These are phyloP conservation scores for Plagiodera versicolora DNA, from an alignment of 2,888 invertebrate species.

Conservation along the genomic window DNA sequence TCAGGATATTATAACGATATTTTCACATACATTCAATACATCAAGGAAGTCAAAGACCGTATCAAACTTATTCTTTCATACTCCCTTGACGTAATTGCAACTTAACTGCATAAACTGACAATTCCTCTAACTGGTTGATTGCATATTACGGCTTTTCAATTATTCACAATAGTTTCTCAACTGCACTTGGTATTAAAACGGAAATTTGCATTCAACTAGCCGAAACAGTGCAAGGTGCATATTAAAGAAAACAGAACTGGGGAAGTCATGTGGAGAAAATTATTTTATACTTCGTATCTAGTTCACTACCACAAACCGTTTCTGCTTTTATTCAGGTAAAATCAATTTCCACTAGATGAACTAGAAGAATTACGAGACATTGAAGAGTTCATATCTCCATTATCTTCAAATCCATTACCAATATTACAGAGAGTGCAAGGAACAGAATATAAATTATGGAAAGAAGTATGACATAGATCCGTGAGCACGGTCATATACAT, in stretches of 20 bases:
- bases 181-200: constrained; percentile 5
- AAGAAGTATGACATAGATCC: too few relatives aligned
- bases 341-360: constrained; percentile 13
- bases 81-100: neutral
- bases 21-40: neutral
- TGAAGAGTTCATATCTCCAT: too few relatives aligned
- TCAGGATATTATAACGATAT: neutral
- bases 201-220: constrained; percentile 12
- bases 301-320: too few relatives aligned
- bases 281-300: too few relatives aligned
- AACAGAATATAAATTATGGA: too few relatives aligned
- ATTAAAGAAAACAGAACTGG: neutral
- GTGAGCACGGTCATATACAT: too few relatives aligned
- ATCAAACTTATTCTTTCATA: neutral
- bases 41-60: neutral
- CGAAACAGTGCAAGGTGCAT: constrained; percentile 7
- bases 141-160: neutral
- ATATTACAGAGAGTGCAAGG: too few relatives aligned
- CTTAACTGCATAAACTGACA: neutral
- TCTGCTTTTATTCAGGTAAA: too few relatives aligned
- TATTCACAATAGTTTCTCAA: neutral
- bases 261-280: neutral
- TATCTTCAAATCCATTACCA: too few relatives aligned
- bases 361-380: neutral
- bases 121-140: neutral